Evolutionary conservation across 2,888 invertebrate species (phyloP), one percentile per base, ranked within the genome.

Genomic region (Agapetus fuscipes): DNA sequence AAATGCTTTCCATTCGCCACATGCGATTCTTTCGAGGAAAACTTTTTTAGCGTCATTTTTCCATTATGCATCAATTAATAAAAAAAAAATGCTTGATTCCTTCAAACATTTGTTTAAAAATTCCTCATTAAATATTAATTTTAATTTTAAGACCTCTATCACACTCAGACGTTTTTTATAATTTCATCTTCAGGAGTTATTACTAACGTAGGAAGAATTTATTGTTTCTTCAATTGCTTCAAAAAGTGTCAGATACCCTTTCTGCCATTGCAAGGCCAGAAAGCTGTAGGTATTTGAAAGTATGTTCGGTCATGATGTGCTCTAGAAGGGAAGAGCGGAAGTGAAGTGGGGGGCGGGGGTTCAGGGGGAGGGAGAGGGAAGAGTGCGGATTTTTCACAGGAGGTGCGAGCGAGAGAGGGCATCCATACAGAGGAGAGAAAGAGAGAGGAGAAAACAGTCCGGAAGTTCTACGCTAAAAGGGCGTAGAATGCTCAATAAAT

Each of bases 261-360:
- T 40, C 16, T 40, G 30, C 17, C 28, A n/a, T 31, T 40, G 20
- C 12, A 16, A n/a, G 4, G n/a, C n/a, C n/a, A n/a, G n/a, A n/a
- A n/a, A n/a, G n/a, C n/a, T n/a, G n/a, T n/a, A n/a, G n/a, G n/a
- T 41, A 30, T 47, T 37, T 46, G 38, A 33, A 45, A 45, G 48
- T 41, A 39, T 37, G 38, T 37, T 12, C 38, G 29, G 42, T 15
- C 28, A 31, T 27, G 27, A 9, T 20, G 20, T 9, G 20, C 5
- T 20, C 16, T 13, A 34, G 34, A 13, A 37, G 30, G 41, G 12
- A 39, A 30, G 43, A 12, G 30, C 36, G 32, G 30, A n/a, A n/a
- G n/a, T n/a, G n/a, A n/a, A n/a, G 17, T 13, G 36, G 34, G 15
- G 34, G 31, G 37, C 29, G 34, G 28, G 39, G 35, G 28, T 39